phyloP scores from a whole-genome alignment of 2,888 invertebrate genomes.

The Minunthozetes semirufus region DNA sequence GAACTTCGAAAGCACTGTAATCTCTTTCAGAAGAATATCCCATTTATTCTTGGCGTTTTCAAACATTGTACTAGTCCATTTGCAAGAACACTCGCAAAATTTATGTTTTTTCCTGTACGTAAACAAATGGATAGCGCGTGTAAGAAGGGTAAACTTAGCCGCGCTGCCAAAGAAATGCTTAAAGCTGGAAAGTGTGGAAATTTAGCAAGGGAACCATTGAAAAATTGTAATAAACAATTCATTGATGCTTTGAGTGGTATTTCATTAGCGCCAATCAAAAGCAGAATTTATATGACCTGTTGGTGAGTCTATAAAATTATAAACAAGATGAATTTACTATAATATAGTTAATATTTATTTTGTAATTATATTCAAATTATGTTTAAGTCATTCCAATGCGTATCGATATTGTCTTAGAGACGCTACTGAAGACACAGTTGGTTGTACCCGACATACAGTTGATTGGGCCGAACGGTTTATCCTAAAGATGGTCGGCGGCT shows the following conservation, averaged over 20 bases:
- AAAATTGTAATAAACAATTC: background rate
- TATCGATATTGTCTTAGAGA: background rate
- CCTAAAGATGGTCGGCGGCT: background rate
- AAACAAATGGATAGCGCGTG: background rate
- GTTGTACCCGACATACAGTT: slow-evolving; percentile 12
- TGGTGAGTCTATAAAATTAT: too few relatives aligned
- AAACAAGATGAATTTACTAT: too few relatives aligned
- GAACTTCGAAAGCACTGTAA: background rate
- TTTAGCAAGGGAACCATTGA: background rate
- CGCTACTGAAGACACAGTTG: background rate
- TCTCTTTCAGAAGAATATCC: background rate
- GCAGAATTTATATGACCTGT: background rate
- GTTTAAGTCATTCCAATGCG: too few relatives aligned
- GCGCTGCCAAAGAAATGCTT: background rate
- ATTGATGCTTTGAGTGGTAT: background rate
- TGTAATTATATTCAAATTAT: too few relatives aligned
- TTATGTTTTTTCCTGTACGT: background rate
- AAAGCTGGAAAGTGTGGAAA: background rate
- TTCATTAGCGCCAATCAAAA: background rate
- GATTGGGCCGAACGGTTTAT: slow-evolving; percentile 6
- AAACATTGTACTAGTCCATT: background rate
- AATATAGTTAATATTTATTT: too few relatives aligned
- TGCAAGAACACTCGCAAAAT: background rate
- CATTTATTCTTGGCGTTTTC: background rate
- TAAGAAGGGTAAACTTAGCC: background rate